These are phyloP conservation scores for Nothobranchius furzeri DNA, from an alignment of 2,113 vertebrate genomes.

Conservation along the genomic window DNA sequence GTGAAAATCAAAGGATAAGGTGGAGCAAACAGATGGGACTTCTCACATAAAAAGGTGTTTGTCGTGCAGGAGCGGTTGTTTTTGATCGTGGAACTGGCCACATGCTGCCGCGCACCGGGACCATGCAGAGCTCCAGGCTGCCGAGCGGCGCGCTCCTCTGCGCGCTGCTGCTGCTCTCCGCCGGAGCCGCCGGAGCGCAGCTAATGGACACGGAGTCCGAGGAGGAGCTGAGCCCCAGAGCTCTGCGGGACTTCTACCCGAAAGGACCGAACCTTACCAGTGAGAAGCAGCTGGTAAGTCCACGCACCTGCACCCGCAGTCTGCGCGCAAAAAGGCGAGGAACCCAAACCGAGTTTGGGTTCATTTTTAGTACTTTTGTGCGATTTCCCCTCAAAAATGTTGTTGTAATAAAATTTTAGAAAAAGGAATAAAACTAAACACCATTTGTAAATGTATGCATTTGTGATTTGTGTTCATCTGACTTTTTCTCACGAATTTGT, in stretches of 20 bases:
- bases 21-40: constrained; percentile 69
- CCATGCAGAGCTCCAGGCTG: constrained; percentile 78
- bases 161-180: constrained; percentile 70
- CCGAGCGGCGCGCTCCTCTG: constrained; percentile 67
- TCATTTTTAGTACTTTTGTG: background rate
- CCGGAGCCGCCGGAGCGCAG: constrained; percentile 55
- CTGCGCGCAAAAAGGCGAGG: background rate
- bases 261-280: constrained; percentile 81
- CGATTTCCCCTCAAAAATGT: background rate
- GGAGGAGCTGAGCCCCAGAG: constrained; percentile 77
- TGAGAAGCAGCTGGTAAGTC: constrained; percentile 82
- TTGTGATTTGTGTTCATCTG: too few species aligned
- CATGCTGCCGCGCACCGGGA: constrained; percentile 46
- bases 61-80: constrained; percentile 35
- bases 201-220: constrained; percentile 63
- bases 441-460: background rate
- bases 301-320: background rate
- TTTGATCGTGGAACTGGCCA: constrained; percentile 28
- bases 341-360: background rate
- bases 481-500: too few species aligned
- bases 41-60: constrained; percentile 76
- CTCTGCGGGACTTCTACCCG: constrained; percentile 81
- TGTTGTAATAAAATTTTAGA: too few species aligned
- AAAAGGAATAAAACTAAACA: background rate
- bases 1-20: constrained; percentile 68